Evolutionary conservation across 2,888 invertebrate genomes (phyloP).

Genomic region (Teleogryllus oceanicus): DNA sequence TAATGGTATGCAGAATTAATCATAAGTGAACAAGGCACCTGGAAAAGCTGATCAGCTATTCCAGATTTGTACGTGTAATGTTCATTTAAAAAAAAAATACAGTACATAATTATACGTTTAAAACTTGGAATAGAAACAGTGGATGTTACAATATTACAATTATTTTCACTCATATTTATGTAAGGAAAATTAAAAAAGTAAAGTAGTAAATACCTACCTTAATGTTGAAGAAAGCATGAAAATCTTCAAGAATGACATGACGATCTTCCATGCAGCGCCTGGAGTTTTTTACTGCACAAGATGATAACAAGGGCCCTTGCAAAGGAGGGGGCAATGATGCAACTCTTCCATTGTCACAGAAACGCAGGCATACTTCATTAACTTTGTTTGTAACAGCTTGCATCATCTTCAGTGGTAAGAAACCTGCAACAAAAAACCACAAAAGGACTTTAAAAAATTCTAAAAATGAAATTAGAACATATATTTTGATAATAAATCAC

Average conservation of each 20-base stretch:
- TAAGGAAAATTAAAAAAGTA: too few relatives aligned
- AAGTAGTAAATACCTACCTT: conserved; percentile 53
- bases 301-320: conserved; percentile 55
- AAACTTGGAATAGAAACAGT: too few relatives aligned
- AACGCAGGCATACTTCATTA: conserved; percentile 66
- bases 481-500: too few relatives aligned
- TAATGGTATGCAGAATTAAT: too few relatives aligned
- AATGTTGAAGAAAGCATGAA: conserved; percentile 75
- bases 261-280: conserved; percentile 91
- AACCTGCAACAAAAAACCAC: conserved; percentile 55
- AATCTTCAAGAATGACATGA: conserved; percentile 76
- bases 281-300: conserved; percentile 73
- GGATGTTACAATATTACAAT: too few relatives aligned
- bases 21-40: too few relatives aligned
- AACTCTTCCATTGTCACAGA: conserved; percentile 64
- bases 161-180: too few relatives aligned
- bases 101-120: too few relatives aligned
- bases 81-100: too few relatives aligned
- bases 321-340: conserved; percentile 59
- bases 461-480: background rate
- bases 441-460: conserved; percentile 21
- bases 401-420: conserved; percentile 70
- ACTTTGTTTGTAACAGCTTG: conserved; percentile 68
- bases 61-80: too few relatives aligned
- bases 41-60: too few relatives aligned